Base-by-base conservation (phyloP, 2,888 invertebrate species). In the Ellobium chinense region DNA sequence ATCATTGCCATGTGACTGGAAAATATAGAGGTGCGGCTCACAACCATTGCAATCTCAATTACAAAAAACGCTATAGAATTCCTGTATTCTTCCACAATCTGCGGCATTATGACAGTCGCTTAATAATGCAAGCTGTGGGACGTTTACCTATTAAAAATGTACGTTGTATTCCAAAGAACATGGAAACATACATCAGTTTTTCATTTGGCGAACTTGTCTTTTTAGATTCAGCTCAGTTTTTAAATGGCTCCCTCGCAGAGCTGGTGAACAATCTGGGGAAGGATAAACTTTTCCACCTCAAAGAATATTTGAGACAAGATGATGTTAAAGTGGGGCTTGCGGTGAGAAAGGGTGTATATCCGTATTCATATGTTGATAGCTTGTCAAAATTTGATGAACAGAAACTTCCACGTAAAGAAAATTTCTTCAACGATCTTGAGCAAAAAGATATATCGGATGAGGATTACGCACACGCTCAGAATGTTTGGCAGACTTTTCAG, bases 101-200 rank as follows among this genome's bases (percentile, higher is more conserved):
- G 46, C 54, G 31, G 29, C 46, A 54, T 18, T 69, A 54, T 24
- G 68, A 54, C 54, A 5, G 14, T 7, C 69, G 18, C 21, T 54
- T 69, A 2, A 46, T 69, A 18, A 63, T 63, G 31, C 63, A 63
- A 18, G 24, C 24, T 7, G 18, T 46, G 18, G 18, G 46, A 69
- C 78, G 78, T 46, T 73, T 7, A 36, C 36, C 29, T 4, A 73
- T 65, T 66, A 66, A 54, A 34, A 39, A 24, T n/a, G n/a, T n/a
- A n/a, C n/a, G 24, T n/a, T 68, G 68, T n/a, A 36, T 68, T n/a
- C 68, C 68, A 34, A 68, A 68, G 18, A 68, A 36, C n/a, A 21
- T 3, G 12, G 37, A 68, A 24, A 68, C 7, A 24, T 68, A 68
- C 37, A n/a, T 37, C 21, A 5, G 7, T 4, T 39, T 36, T 9